Percentiles rank a stretch among this genome's conserved stretches.
Evolutionary conservation across 2,797 vertebrate genomes (phyloP).

Genomic region (Naso thynnoides): DNA sequence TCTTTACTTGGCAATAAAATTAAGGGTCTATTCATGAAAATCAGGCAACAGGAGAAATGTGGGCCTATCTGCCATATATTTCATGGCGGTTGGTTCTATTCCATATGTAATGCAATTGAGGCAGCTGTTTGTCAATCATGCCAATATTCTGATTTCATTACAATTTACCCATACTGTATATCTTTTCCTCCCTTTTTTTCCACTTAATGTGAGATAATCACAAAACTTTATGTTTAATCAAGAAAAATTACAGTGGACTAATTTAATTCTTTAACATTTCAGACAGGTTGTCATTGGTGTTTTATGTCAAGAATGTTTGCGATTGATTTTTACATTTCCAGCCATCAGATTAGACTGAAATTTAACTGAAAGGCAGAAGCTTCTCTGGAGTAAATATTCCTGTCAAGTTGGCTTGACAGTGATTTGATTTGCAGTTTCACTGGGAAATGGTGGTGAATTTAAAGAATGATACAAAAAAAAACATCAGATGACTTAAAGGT

Average conservation of each 20-base stretch:
- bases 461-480: conserved; percentile 10
- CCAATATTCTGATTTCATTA: conserved; percentile 1
- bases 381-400: conserved; percentile 43
- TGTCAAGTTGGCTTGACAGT: conserved; percentile 48
- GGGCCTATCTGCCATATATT: not conserved
- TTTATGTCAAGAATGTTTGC: conserved; percentile 16
- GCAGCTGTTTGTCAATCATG: conserved; percentile 3
- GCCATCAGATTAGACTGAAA: conserved; percentile 35
- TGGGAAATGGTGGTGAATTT: conserved; percentile 33
- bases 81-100: not conserved
- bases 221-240: conserved; percentile 9
- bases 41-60: not conserved
- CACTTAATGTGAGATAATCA: not conserved
- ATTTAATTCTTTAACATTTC: conserved; percentile 9
- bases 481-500: not conserved
- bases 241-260: not conserved
- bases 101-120: conserved; percentile 13
- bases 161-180: conserved; percentile 19
- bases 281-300: not conserved
- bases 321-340: conserved; percentile 51
- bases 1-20: not conserved
- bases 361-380: conserved; percentile 42
- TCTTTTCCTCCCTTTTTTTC: not conserved
- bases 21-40: not conserved
- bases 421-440: conserved; percentile 48